Base-by-base conservation (phyloP, 2,888 invertebrate genomes). In the Allacma fusca region DNA sequence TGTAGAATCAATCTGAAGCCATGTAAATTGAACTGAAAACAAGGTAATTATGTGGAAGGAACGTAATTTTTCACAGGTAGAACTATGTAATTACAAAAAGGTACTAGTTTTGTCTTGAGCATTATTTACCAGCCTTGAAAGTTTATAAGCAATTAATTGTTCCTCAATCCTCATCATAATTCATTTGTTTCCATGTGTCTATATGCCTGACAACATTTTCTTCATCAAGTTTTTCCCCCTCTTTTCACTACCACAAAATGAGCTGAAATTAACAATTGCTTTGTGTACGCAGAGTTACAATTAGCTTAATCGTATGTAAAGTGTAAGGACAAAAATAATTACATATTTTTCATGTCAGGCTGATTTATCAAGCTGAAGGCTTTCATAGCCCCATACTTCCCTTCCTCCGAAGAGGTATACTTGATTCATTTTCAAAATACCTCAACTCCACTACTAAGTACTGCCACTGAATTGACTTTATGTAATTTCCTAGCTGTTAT, bases 61-160 rank as follows among this genome's bases (percentile, higher is more conserved):
- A 50, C 2, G 50, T 50, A 50, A 50, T 50, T 50, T 50, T 50
- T 50, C 50, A 50, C 50, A 50, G 50, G 50, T 50, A 13, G 50
- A 50, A 50, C 50, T 50, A 5, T 16, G 50, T 50, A 50, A 50
- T 50, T 50, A 50, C 50, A 50, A 19, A 50, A 5, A 50, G 16
- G 1, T 13, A n/a, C n/a, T 50, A 19, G 50, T 50, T 50, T 50
- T 50, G 19, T 50, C 50, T 50, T 50, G 4, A 50, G 16, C 50
- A 50, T 50, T 50, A 50, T 50, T 50, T 50, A 50, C 50, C n/a
- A 50, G 50, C 50, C 50, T 50, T 50, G 50, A 50, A n/a, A 50
- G 50, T 50, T 50, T 50, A 50, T 50, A n/a, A 50, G 50, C 50
- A n/a, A 50, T 50, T 50, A 50, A 50, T 50, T 50, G 50, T 50